These are phyloP conservation scores for Stenodera caucasica DNA, from an alignment of 2,888 invertebrate species.

Conservation along the genomic window DNA sequence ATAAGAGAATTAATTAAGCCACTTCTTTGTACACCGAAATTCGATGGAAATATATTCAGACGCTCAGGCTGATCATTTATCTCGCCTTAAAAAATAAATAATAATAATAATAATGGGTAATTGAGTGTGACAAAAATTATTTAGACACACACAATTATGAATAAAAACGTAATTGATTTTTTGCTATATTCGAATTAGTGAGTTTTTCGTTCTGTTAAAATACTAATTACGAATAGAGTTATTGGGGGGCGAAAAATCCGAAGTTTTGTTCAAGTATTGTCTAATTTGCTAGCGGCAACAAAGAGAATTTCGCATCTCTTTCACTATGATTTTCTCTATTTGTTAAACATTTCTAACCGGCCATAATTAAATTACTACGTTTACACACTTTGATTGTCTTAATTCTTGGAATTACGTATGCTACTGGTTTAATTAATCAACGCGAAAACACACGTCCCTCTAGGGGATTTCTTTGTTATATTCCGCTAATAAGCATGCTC, in stretches of 20 bases:
- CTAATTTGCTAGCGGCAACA: not conserved
- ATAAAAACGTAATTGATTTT: no score
- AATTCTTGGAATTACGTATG: constrained; percentile 31
- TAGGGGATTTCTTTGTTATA: constrained; percentile 26
- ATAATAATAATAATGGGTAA: no score
- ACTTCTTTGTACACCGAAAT: not conserved
- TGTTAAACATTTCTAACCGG: constrained; percentile 19
- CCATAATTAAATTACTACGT: constrained; percentile 29
- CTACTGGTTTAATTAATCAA: constrained; percentile 31
- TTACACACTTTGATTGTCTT: constrained; percentile 31
- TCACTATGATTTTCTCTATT: constrained; percentile 1
- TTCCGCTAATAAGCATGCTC: not conserved
- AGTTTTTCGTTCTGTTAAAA: no score
- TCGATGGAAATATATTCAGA: not conserved
- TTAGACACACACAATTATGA: no score
- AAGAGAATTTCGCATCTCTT: not conserved
- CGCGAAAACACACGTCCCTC: constrained; percentile 27
- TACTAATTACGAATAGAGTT: no score
- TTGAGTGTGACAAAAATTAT: constrained; percentile 4
- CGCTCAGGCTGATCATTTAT: no score
- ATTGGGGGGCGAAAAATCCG: no score
- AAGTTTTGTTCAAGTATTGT: not conserved
- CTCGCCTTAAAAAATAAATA: no score
- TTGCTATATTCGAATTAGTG: no score
- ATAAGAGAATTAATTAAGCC: constrained; percentile 2